Conservation (phyloP, 2,113 vertebrate species). For the Clarias batrachus region DNA sequence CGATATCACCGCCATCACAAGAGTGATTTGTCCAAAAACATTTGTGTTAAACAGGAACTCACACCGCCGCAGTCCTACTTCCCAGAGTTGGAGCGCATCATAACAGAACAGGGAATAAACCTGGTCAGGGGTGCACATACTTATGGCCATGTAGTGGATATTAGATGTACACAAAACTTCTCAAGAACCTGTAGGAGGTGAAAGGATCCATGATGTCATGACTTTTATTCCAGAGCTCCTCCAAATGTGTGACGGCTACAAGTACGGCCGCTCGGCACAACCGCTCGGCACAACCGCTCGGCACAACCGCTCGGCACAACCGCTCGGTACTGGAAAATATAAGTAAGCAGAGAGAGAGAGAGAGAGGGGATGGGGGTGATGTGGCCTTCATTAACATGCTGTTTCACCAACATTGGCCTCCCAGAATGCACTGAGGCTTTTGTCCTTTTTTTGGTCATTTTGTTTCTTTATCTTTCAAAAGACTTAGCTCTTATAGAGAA, state of each 20-base stretch:
- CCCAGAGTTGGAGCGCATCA: neutral
- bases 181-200: neutral
- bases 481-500: neutral
- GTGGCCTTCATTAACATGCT: conserved; percentile 7
- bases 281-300: too few species aligned
- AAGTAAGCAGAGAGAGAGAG: neutral
- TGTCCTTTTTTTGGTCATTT: conserved; percentile 18
- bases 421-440: conserved; percentile 17
- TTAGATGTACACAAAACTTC: neutral
- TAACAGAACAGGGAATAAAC: neutral
- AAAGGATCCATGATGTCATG: neutral
- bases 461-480: conserved; percentile 13
- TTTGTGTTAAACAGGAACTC: neutral
- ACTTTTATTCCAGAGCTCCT: neutral
- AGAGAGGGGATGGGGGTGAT: neutral
- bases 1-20: neutral
- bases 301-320: too few species aligned
- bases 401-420: conserved; percentile 6
- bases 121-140: neutral
- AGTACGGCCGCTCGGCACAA: too few species aligned
- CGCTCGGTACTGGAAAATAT: neutral
- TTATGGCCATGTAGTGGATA: neutral
- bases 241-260: too few species aligned
- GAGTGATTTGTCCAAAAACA: neutral
- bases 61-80: neutral